Base-by-base conservation (phyloP, 2,797 vertebrate species). In the Dicrostonyx torquatus region DNA sequence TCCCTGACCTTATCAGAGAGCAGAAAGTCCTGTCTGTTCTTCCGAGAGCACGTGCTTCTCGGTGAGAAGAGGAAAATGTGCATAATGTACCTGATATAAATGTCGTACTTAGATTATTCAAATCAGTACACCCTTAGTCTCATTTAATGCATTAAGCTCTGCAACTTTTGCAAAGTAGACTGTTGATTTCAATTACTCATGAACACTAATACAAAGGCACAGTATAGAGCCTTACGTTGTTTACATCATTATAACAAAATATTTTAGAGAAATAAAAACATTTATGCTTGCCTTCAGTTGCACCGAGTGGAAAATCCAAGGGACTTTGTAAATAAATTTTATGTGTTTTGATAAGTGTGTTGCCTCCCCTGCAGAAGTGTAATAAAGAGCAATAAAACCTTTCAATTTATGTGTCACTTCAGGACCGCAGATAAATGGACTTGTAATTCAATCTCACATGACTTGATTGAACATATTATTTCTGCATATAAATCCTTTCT, bases 1-100 rank as follows among this genome's bases (percentile, higher is more conserved):
- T 97, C 72, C 73, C 94, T 98, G 98, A 98, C 98, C 98, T 98
- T 98, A 98, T 95, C 97, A 97, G 97, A 97, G 95, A 98, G 96
- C 97, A 98, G 83, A 94, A 97, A 97, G 97, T 98, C 97, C 97
- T 94, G 62, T 94, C 95, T 97, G 97, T 97, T 98, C 98, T 97
- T 97, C 92, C 88, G 93, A 96, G 88, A 96, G 91, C 97, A 97
- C 79, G 94, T 98, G 98, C 97, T 93, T 91, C 94, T 98, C 94
- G 84, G 76, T 34, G 60, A 85, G 73, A 96, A 83, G 95, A 78
- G 90, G 89, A 85, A 86, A 95, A 82, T 97, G 89, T 48, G 80
- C 97, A 73, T 92, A 94, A 14, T 94, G 90, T 96, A 93, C 94
- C 77, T 87, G 58, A 96, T 96, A 92, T 95, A 97, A 98, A 93